phyloP scores from a whole-genome alignment of 2,797 vertebrate genomes.

The Pantherophis vulpinus region DNA sequence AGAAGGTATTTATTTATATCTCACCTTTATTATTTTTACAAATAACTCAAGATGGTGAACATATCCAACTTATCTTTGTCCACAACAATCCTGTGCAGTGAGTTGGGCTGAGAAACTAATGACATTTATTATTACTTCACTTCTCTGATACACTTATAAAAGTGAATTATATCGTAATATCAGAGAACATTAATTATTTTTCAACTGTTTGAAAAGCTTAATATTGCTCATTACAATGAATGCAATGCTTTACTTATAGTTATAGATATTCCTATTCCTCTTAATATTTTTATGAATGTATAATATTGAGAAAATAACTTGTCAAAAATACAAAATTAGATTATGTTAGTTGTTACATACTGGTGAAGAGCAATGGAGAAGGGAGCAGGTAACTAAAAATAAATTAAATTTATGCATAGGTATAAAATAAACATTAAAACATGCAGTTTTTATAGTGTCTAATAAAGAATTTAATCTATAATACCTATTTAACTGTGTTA shows the following conservation, averaged over 20 bases:
- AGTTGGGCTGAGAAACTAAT: neutral
- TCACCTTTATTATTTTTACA: neutral
- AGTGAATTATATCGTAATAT: neutral
- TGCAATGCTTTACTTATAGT: neutral
- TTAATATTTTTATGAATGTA: neutral
- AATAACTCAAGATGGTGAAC: neutral
- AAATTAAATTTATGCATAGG: neutral
- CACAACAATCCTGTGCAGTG: neutral
- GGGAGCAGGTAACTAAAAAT: neutral
- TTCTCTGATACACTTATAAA: neutral
- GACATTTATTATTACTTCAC: neutral
- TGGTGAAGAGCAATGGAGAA: neutral
- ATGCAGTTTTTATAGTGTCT: neutral
- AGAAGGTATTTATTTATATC: neutral
- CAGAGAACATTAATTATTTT: neutral
- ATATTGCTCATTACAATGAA: neutral
- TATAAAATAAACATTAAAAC: slow-evolving; percentile 7
- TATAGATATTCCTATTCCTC: neutral
- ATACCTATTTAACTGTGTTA: neutral
- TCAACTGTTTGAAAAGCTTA: neutral
- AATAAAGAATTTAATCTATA: slow-evolving; percentile 2
- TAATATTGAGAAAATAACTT: neutral
- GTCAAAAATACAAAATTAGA: neutral
- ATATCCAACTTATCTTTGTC: neutral
- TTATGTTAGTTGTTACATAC: neutral